Evolutionary conservation across 92 coral and sea anemone species (phyloP), one percentile per base, ranked within the genome.

Genomic region (Diadumene lineata): DNA sequence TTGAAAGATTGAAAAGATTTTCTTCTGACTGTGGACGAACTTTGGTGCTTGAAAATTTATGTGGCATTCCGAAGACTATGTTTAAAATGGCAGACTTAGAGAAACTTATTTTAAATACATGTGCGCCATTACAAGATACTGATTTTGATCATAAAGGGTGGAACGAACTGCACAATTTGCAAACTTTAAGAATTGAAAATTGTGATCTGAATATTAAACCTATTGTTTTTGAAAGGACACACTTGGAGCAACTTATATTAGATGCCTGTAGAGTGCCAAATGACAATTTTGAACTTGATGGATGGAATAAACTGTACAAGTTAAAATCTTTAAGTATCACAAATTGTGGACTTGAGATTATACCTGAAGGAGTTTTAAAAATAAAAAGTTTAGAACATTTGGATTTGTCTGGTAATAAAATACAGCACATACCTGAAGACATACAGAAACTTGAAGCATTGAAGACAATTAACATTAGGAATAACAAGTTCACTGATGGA

Each of bases 21-120:
- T 4, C 66, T 16, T 69, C 58, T 61, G 78, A 85, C 58, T 68
- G 72, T 44, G 90, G 82, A 44, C 29, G 82, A 60, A 69, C 76
- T 60, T 44, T 85, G 53, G 61, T 60, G 55, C 56, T 85, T 27
- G 68, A 21, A 55, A 68, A 68, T 31, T 24, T 81, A 30, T 18
- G 31, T 60, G 90, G 86, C 50, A 69, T 85, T 27, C 90, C 90
- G 4, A 81, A 73, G 74, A 43, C 90, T 50, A 60, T 85, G n/a
- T 85, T 85, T 60, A 21, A 50, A 81, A 66, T 84, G 79, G 7
- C 11, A 16, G 74, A 56, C 0, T 68, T 79, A 23, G 80, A 72
- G 25, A 34, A 75, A 0, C 24, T 84, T 7, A 65, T 26, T 21
- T 28, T 84, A 44, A 69, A 70, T 43, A 24, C 33, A 9, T 79